These are phyloP conservation scores for Agriopis marginaria DNA, from an alignment of 2,888 invertebrate species.

Conservation along the genomic window DNA sequence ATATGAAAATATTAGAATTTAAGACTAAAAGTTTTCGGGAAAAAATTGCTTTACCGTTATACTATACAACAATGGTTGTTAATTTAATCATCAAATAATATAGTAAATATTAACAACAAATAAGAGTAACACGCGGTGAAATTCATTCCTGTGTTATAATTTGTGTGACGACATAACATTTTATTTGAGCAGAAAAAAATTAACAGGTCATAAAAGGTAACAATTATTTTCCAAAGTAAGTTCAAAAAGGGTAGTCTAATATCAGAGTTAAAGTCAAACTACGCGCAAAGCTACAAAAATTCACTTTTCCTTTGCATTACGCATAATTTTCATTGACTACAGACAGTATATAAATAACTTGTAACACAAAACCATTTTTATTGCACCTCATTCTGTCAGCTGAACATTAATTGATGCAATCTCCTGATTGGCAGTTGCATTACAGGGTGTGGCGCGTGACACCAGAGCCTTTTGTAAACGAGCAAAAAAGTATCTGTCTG, in stretches of 20 bases:
- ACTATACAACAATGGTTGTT: not conserved
- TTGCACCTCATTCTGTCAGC: constrained; percentile 46
- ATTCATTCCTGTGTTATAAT: not conserved
- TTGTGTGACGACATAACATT: not conserved
- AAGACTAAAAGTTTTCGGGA: no score
- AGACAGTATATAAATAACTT: constrained; percentile 9
- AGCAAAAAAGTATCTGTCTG: constrained; percentile 24
- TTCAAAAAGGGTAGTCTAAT: no score
- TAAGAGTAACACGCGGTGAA: no score
- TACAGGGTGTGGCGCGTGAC: constrained; percentile 47
- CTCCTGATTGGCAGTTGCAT: constrained; percentile 55
- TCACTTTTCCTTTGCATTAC: not conserved
- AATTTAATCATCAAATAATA: no score
- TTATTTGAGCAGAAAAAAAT: no score
- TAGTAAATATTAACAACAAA: no score
- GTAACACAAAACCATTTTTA: constrained; percentile 25
- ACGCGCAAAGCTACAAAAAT: not conserved
- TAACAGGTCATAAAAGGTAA: no score
- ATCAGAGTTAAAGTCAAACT: no score
- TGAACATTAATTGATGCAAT: constrained; percentile 61
- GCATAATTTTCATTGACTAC: not conserved
- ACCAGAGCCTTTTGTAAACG: constrained; percentile 29
- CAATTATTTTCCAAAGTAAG: no score
- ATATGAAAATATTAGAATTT: no score
- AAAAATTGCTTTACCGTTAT: no score